A percentile compares a stretch with the other conserved stretches of the same genome.
Conservation (phyloP, 2,888 invertebrate species). For the Ypsolopha sequella region DNA sequence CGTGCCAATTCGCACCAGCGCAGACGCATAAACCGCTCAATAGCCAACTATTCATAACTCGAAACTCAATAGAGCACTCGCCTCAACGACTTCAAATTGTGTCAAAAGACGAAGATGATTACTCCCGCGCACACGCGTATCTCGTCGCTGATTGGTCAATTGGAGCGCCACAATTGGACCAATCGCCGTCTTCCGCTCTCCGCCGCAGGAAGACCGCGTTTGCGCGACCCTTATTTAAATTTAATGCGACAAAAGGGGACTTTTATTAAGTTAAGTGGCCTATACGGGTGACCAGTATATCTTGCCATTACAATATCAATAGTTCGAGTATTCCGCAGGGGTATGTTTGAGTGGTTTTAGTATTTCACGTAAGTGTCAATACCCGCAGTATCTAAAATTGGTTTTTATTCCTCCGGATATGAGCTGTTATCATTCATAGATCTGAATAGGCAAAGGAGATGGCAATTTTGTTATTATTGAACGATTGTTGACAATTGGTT, state of each 20-base stretch:
- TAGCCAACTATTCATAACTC: no score
- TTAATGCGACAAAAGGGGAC: slow-evolving; percentile 59
- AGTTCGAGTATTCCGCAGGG: no score
- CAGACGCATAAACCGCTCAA: no score
- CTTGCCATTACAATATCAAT: no score
- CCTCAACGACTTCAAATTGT: slow-evolving; percentile 13
- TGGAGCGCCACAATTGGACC: slow-evolving; percentile 59
- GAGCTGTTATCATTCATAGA: slow-evolving; percentile 42
- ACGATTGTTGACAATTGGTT: neutral
- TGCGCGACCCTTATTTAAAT: slow-evolving; percentile 61
- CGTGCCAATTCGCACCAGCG: no score
- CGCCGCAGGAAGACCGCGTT: slow-evolving; percentile 49
- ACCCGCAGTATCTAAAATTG: neutral
- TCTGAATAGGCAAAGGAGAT: slow-evolving; percentile 19
- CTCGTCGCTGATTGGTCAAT: slow-evolving; percentile 60
- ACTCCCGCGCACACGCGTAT: neutral
- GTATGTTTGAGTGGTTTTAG: neutral
- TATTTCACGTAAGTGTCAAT: slow-evolving; percentile 8
- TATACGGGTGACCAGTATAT: slow-evolving; percentile 38
- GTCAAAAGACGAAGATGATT: slow-evolving; percentile 3
- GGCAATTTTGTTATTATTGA: slow-evolving; percentile 37
- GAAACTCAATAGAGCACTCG: no score
- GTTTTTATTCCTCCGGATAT: slow-evolving; percentile 30
- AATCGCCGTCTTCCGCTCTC: slow-evolving; percentile 64
- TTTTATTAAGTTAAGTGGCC: slow-evolving; percentile 65